Percentiles rank a stretch among this genome's conserved stretches.
These are phyloP conservation scores for Thereva nobilitata DNA, from an alignment of 2,888 invertebrate genomes.

Conservation along the genomic window DNA sequence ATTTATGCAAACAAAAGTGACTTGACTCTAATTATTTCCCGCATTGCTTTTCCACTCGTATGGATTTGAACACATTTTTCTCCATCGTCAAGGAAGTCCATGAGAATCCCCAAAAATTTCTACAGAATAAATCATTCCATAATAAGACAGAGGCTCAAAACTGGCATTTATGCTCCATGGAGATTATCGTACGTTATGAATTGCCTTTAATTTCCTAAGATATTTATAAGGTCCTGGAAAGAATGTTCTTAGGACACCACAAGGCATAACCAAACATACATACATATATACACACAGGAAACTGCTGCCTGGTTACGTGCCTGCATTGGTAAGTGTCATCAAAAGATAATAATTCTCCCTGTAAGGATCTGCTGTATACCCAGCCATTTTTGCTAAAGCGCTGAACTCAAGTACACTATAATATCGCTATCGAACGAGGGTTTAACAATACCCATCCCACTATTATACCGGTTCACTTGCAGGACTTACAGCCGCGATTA, in stretches of 20 bases:
- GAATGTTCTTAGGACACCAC: constrained; percentile 13
- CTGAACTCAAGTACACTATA: constrained; percentile 38
- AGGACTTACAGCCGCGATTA: constrained; percentile 30
- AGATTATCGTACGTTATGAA: constrained; percentile 40
- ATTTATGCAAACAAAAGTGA: too few relatives aligned
- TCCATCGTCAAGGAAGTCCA: too few relatives aligned
- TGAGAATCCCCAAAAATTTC: constrained; percentile 19
- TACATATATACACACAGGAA: constrained; percentile 12
- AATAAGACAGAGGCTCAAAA: constrained; percentile 33
- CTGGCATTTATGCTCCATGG: constrained; percentile 30
- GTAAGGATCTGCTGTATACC: constrained; percentile 25
- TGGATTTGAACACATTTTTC: too few relatives aligned
- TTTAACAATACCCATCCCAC: constrained; percentile 32
- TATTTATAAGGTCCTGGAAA: constrained; percentile 8
- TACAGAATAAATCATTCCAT: constrained; percentile 20
- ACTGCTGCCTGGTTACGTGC: constrained; percentile 29
- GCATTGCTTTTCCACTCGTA: too few relatives aligned
- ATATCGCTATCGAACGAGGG: constrained; percentile 32
- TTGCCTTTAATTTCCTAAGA: constrained; percentile 37
- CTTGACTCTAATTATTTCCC: too few relatives aligned
- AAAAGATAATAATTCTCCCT: constrained; percentile 40
- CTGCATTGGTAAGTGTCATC: constrained; percentile 39
- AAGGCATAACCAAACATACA: neutral
- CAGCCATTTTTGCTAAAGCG: constrained; percentile 15
- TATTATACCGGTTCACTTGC: constrained; percentile 7